These are phyloP conservation scores for human (Homo sapiens) DNA, from an alignment of 2,113 vertebrate species.

Conservation along the genomic window DNA sequence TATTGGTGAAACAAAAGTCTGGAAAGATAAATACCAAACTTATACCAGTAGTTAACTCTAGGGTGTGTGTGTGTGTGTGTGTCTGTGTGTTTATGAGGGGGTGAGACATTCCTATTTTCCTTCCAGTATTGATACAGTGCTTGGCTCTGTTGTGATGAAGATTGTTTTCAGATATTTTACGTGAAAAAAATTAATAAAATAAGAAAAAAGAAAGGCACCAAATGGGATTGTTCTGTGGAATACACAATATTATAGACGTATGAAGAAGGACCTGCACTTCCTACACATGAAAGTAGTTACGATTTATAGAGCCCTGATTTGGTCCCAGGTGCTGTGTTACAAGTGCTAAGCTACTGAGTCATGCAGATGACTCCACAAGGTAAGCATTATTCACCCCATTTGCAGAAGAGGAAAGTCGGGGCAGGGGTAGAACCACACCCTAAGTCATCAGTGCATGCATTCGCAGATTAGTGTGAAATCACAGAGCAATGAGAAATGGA, in stretches of 20 bases:
- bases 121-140: neutral
- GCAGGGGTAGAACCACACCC: neutral
- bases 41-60: neutral
- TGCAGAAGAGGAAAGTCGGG: neutral
- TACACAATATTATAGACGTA: neutral
- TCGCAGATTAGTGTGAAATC: neutral
- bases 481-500: neutral
- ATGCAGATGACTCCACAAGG: neutral
- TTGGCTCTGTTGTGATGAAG: neutral
- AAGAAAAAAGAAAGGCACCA: neutral
- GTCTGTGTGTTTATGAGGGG: fast-evolving
- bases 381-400: no score
- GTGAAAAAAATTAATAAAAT: neutral
- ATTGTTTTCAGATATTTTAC: neutral
- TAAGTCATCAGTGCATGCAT: fast-evolving
- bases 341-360: neutral
- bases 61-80: fast-evolving
- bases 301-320: neutral
- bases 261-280: neutral
- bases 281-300: neutral
- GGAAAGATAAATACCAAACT: neutral
- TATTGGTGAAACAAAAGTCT: neutral
- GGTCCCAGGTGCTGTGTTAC: neutral
- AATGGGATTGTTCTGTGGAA: neutral
- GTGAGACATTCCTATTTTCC: neutral